Evolutionary conservation across 2,797 vertebrate genomes (phyloP).

Genomic region (Chaenodraco wilsoni): DNA sequence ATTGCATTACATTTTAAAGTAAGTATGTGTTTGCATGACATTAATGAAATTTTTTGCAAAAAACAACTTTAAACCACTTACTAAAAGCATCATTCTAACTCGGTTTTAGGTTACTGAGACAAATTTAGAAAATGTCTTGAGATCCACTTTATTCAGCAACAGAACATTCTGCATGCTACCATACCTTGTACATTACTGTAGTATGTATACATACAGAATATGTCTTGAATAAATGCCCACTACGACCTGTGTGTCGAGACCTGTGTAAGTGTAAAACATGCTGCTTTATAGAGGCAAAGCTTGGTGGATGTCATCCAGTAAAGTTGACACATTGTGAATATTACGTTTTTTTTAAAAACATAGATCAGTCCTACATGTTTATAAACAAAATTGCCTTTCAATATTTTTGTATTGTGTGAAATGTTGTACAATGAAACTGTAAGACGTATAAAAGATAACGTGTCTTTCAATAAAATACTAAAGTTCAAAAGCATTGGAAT

Average conservation of each 20-base stretch:
- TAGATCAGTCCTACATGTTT: constrained; percentile 53
- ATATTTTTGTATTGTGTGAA: constrained; percentile 77
- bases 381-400: constrained; percentile 33
- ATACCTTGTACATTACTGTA: constrained; percentile 35
- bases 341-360: constrained; percentile 46
- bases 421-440: constrained; percentile 65
- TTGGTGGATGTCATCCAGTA: constrained; percentile 45
- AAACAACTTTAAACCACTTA: constrained; percentile 58
- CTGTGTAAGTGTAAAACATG: constrained; percentile 77
- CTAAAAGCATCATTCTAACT: constrained; percentile 15
- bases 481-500: constrained; percentile 8
- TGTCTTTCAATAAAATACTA: constrained; percentile 70
- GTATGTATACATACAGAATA: constrained; percentile 32
- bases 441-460: constrained; percentile 53
- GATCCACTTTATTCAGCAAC: constrained; percentile 26
- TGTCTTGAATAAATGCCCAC: constrained; percentile 59
- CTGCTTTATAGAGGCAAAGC: constrained; percentile 68
- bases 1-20: constrained; percentile 25
- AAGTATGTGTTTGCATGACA: constrained; percentile 32
- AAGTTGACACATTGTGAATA: constrained; percentile 65
- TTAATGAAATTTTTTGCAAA: constrained; percentile 22
- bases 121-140: constrained; percentile 22
- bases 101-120: constrained; percentile 7
- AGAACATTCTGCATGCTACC: constrained; percentile 24
- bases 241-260: constrained; percentile 66